A percentile compares a stretch with the other conserved stretches of the same genome.
These are phyloP conservation scores for human (Homo sapiens) DNA, from an alignment of 2,113 vertebrate species.

Conservation along the genomic window DNA sequence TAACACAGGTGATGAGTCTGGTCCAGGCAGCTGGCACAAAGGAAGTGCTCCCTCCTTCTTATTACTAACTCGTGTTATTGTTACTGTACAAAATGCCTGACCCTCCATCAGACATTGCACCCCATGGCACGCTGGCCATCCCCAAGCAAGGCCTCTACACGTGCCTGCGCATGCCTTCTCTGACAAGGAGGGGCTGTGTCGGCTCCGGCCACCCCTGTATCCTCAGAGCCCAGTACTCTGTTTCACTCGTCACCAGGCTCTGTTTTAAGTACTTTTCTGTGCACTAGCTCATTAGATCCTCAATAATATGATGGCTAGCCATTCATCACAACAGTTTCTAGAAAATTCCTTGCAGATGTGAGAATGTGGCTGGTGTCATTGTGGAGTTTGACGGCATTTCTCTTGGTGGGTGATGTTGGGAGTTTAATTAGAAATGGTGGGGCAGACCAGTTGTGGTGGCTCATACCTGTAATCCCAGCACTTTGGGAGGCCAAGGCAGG, in stretches of 20 bases:
- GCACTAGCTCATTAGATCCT: fast-evolving
- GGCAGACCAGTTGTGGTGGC: too few relatives aligned
- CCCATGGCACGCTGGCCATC: too few relatives aligned
- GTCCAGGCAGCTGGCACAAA: background rate
- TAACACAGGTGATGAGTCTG: background rate
- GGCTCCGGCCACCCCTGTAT: too few relatives aligned
- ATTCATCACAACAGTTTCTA: background rate
- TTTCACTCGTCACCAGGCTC: background rate
- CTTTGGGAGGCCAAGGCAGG: too few relatives aligned
- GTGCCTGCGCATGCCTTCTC: too few relatives aligned
- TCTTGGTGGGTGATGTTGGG: fast-evolving
- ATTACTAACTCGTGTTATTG: fast-evolving
- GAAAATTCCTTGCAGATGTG: background rate
- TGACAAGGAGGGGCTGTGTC: too few relatives aligned
- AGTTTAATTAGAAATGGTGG: background rate
- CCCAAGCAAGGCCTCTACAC: too few relatives aligned
- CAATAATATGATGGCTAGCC: fast-evolving
- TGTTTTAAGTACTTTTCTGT: background rate
- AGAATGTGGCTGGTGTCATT: background rate
- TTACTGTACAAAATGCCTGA: too few relatives aligned
- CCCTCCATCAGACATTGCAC: too few relatives aligned
- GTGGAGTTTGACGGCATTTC: background rate
- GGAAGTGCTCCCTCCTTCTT: fast-evolving
- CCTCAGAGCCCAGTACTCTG: too few relatives aligned
- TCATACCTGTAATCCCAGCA: too few relatives aligned